Conservation (phyloP, 1,140 invertebrate species). For the Leptopilina clavipes region DNA sequence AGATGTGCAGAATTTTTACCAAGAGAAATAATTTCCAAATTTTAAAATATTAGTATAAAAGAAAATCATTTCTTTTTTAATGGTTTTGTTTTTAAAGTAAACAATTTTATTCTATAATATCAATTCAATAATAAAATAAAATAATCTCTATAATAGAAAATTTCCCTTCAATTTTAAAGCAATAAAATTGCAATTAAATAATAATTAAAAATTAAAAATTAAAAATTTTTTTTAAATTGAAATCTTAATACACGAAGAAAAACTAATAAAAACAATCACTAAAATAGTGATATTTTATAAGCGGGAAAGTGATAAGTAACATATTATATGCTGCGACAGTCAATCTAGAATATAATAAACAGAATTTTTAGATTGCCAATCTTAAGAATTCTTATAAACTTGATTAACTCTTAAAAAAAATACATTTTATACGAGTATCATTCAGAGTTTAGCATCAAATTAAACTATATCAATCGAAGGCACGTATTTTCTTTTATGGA, state of each 20-base stretch:
- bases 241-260: too few species aligned
- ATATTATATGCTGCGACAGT: background rate
- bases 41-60: too few species aligned
- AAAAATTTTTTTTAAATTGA: too few species aligned
- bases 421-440: slow-evolving; percentile 33
- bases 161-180: too few species aligned
- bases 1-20: background rate
- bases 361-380: background rate
- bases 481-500: slow-evolving; percentile 17
- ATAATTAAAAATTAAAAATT: too few species aligned
- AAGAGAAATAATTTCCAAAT: background rate
- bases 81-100: too few species aligned
- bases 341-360: slow-evolving; percentile 7
- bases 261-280: too few species aligned
- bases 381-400: slow-evolving; percentile 22
- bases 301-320: slow-evolving; percentile 7
- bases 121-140: too few species aligned
- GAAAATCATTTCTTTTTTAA: too few species aligned
- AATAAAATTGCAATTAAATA: too few species aligned
- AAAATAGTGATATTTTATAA: slow-evolving; percentile 8
- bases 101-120: too few species aligned
- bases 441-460: slow-evolving; percentile 42
- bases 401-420: background rate
- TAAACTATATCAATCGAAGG: slow-evolving; percentile 39
- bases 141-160: too few species aligned